phyloP scores from a whole-genome alignment of 2,113 vertebrate species.

The Himantopus leucocephalus region DNA sequence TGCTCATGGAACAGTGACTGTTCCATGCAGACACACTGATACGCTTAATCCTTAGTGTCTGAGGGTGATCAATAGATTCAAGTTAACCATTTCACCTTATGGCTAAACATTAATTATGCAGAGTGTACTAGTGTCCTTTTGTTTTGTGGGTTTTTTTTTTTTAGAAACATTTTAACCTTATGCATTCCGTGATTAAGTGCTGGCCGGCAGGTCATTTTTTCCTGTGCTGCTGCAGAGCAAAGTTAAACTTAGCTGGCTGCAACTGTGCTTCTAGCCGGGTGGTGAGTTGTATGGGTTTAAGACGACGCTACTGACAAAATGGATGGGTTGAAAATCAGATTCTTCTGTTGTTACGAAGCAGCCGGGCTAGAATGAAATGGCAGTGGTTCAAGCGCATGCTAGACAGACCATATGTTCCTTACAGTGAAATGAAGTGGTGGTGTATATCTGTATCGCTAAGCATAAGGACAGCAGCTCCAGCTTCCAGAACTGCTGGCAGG shows the following conservation, averaged over 20 bases:
- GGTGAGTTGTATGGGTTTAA: neutral
- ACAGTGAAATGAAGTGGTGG: neutral
- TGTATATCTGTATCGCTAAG: neutral
- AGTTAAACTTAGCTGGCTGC: neutral
- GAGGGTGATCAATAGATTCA: neutral
- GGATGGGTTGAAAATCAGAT: neutral
- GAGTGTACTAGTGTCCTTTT: neutral
- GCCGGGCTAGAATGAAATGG: neutral
- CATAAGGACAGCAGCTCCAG: neutral
- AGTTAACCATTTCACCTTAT: neutral
- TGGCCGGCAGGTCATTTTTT: neutral
- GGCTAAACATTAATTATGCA: neutral
- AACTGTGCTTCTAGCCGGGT: neutral
- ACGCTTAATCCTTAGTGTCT: neutral
- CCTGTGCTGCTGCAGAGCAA: neutral
- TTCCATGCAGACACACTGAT: neutral
- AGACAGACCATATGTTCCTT: constrained; percentile 4
- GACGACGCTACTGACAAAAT: neutral
- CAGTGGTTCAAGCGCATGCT: constrained; percentile 7
- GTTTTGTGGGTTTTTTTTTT: neutral
- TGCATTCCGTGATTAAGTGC: neutral
- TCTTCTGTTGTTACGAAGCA: neutral
- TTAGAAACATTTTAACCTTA: neutral
- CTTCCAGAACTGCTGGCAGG: constrained; percentile 26
- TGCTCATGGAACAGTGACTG: fast-evolving